Evolutionary conservation across 1,140 invertebrate species (phyloP), one percentile per base, ranked within the genome.

Genomic region (Fopius arisanus): DNA sequence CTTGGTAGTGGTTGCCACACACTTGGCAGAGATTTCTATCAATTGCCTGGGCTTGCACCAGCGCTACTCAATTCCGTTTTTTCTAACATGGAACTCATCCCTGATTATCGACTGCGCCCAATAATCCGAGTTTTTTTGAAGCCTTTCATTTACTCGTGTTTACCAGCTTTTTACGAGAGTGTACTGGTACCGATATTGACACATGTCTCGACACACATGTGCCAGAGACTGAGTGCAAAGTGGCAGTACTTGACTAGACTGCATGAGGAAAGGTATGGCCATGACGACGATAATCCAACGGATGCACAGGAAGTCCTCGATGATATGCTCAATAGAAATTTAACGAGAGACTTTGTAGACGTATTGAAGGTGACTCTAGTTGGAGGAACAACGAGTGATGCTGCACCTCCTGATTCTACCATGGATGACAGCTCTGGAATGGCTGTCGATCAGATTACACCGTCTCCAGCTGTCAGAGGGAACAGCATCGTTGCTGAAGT

Each of bases 291-390:
- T 76, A 92, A 93, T 62, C 26, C 26, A 12, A 92, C 92, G 12
- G 94, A 97, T 80, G 92, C 93, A 12, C 94, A 95, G 83, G 96
- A 97, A 87, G 92, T 97, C 1, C 87, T 97, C 0, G 94, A 97
- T 80, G 96, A 97, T 81, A 95, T 96, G 88, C 87, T 97, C 3
- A 95, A 95, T 70, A 89, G 96, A 54, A 93, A 94, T 70, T 84
- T 97, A n/a, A 96, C 95, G 0, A 89, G 95, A 74, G 96, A 97
- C 85, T 96, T 97, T 81, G 83, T 97, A 5, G 95, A 96, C 75
- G 90, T 96, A 0, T 82, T 97, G 0, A 94, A 94, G 88, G 91
- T 94, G 12, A 88, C 88, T 5, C 80, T 92, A 0, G 88, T 92
- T 33, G 90, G 90, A 37, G 90, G 89, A 29, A 87, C 86, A 0